These are phyloP conservation scores for Malachius bipustulatus DNA, from an alignment of 2,888 invertebrate genomes.

Conservation along the genomic window DNA sequence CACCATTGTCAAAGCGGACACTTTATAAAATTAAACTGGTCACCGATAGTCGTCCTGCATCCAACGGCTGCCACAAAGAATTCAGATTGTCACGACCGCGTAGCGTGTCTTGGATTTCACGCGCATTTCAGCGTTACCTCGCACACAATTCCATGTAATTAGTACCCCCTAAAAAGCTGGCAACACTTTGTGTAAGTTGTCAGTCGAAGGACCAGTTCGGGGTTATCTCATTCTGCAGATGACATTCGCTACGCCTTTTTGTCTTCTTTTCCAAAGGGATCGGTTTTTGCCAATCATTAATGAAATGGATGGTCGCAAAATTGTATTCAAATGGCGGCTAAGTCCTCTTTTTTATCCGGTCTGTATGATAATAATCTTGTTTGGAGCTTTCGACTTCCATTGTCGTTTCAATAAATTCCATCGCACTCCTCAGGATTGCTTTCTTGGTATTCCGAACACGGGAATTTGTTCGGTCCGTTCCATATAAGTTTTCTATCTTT, in stretches of 20 bases:
- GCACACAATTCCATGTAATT: slow-evolving; percentile 24
- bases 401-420: slow-evolving; percentile 1
- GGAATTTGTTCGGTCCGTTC: not conserved
- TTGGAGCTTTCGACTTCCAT: slow-evolving; percentile 3
- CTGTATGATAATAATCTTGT: slow-evolving; percentile 2
- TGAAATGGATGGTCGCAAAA: not conserved
- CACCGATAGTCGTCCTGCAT: no score
- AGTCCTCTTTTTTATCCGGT: not conserved
- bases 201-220: slow-evolving; percentile 21
- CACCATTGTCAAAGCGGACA: no score
- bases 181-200: slow-evolving; percentile 28
- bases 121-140: slow-evolving; percentile 22
- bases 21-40: no score
- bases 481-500: no score
- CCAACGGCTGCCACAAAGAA: no score
- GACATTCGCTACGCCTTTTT: not conserved
- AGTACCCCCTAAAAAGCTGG: slow-evolving; percentile 27
- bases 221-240: slow-evolving; percentile 21
- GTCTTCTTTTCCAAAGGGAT: no score
- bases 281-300: slow-evolving; percentile 1
- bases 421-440: not conserved
- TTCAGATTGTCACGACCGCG: no score
- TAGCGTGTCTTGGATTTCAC: slow-evolving; percentile 23
- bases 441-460: not conserved
- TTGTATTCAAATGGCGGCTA: slow-evolving; percentile 1